Conservation (phyloP, 2,113 vertebrate genomes). For the Dryoscopus gambensis region DNA sequence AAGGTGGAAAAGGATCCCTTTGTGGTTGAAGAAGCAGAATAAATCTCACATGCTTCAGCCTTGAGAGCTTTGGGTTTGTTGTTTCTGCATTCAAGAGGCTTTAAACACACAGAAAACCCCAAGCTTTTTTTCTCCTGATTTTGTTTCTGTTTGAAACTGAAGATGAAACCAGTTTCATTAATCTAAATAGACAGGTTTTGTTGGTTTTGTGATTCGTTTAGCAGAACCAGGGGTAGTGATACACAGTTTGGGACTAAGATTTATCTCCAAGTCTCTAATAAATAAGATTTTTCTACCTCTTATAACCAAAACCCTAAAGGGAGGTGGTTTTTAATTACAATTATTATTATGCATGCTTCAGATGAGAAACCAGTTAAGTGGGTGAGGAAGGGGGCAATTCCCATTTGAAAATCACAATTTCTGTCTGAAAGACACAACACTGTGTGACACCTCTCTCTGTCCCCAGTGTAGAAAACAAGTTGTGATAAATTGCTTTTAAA, state of each 20-base stretch:
- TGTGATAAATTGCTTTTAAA: neutral
- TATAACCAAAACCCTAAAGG: neutral
- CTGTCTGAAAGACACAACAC: neutral
- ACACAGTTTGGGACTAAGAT: neutral
- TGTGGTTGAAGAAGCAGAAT: neutral
- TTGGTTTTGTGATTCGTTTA: neutral
- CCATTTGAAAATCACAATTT: neutral
- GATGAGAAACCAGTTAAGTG: neutral
- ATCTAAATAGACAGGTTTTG: neutral
- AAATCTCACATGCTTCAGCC: neutral
- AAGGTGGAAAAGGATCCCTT: slow-evolving; percentile 7
- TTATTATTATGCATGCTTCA: neutral
- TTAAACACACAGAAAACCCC: neutral
- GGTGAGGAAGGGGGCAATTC: neutral
- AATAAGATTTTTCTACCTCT: neutral
- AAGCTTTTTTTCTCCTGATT: neutral
- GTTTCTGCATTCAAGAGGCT: neutral
- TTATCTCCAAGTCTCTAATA: neutral
- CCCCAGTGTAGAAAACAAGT: neutral
- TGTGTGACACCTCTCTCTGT: neutral
- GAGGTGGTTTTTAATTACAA: neutral
- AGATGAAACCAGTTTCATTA: neutral
- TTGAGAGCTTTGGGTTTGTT: neutral
- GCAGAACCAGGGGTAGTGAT: neutral
- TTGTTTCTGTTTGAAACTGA: neutral